These are phyloP conservation scores for Ceratina japonica DNA, from an alignment of 1,140 invertebrate genomes.

Conservation along the genomic window DNA sequence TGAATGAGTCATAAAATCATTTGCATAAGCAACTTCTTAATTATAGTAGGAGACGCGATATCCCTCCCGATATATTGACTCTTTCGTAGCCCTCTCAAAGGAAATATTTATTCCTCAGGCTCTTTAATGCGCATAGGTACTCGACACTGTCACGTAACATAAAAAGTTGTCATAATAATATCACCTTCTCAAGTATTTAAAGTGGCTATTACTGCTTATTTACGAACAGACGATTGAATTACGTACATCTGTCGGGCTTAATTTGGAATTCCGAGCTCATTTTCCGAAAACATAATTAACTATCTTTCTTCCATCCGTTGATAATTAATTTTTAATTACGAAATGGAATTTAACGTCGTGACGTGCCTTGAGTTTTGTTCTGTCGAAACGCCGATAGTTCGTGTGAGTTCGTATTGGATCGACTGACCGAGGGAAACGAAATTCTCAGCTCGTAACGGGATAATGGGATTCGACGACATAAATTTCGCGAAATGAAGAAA, in stretches of 20 bases:
- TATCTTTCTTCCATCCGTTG: too few species aligned
- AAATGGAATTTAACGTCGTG: too few species aligned
- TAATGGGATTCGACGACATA: too few species aligned
- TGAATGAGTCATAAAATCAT: not conserved
- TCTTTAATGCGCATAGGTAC: not conserved
- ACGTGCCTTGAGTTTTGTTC: too few species aligned
- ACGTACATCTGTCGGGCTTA: not conserved
- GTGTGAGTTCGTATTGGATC: too few species aligned
- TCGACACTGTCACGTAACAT: not conserved
- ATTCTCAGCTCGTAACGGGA: too few species aligned
- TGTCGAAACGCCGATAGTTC: too few species aligned
- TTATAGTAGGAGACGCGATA: too few species aligned
- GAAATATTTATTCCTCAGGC: not conserved
- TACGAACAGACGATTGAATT: conserved; percentile 14
- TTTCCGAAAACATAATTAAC: not conserved
- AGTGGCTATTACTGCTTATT: not conserved
- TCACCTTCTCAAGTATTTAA: not conserved
- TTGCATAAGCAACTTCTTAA: conserved; percentile 2
- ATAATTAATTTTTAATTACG: too few species aligned
- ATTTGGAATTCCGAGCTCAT: conserved; percentile 6
- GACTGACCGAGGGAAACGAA: too few species aligned
- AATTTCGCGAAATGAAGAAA: not conserved
- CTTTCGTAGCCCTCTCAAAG: too few species aligned
- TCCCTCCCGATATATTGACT: too few species aligned
- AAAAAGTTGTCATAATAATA: not conserved